These are phyloP conservation scores for Limnodromus scolopaceus DNA, from an alignment of 2,797 vertebrate species.

Conservation along the genomic window DNA sequence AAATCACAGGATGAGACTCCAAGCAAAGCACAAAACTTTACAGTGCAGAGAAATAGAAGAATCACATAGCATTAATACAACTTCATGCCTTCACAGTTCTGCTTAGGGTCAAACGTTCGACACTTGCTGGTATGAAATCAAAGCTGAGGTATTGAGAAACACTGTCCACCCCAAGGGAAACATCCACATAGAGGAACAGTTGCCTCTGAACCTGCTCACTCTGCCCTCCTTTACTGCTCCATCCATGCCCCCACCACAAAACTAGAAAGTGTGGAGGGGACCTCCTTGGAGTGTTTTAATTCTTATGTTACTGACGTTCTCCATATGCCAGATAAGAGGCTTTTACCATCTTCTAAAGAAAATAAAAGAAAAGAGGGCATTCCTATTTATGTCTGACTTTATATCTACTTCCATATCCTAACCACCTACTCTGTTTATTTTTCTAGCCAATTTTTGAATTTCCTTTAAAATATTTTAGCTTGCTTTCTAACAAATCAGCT, in stretches of 20 bases:
- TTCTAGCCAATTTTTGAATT: neutral
- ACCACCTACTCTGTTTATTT: neutral
- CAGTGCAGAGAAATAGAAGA: neutral
- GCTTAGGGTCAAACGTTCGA: neutral
- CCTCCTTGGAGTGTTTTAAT: neutral
- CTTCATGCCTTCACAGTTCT: neutral
- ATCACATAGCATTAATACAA: neutral
- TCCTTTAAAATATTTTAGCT: neutral
- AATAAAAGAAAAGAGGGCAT: neutral
- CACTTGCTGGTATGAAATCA: neutral
- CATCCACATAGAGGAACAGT: rapidly evolving
- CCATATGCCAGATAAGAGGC: neutral
- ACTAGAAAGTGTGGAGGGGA: neutral
- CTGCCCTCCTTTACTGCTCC: neutral
- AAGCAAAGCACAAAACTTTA: neutral
- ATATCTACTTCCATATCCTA: neutral
- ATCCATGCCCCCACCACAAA: neutral
- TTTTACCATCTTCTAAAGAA: neutral
- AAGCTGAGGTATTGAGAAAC: neutral
- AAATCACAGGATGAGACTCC: neutral
- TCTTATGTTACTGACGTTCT: rapidly evolving
- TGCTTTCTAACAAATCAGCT: neutral
- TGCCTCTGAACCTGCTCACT: neutral
- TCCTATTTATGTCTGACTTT: neutral
- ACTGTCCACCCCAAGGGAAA: neutral